Base-by-base conservation (phyloP, 2,888 invertebrate genomes). In the Diaprepes abbreviatus region DNA sequence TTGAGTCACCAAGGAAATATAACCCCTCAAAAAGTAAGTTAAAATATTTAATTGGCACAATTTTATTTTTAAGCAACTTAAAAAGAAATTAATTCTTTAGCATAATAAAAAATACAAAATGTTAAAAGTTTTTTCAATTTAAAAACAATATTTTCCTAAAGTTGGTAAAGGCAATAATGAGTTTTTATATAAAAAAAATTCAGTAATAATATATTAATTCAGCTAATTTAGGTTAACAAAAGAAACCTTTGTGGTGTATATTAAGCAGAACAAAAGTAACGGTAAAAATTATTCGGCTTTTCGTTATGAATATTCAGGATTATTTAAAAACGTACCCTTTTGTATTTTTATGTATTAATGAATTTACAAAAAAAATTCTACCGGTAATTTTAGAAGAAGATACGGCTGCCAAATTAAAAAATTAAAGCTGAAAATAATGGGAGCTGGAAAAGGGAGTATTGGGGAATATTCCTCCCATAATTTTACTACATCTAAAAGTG, bases 201-300 rank as follows among this genome's bases (percentile, higher is more conserved):
- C 19, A 21, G 43, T 21, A 43, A 43, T 43, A 21, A 43, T 19
- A 19, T 43, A 43, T 43, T 43, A 19, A 43, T 43, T 43, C 21
- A 2, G 43, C 21, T 43, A n/a, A 19, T 19, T 43, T 43, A 7
- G 19, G 10, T 9, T 17, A 40, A 17, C 40, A 17, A 17, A 16
- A 17, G 40, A 21, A 21, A 43, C 10, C 43, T 19, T 43, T 43
- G 43, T 21, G 43, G 43, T 21, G 19, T 43, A 21, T 21, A 43
- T 43, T 43, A 21, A n/a, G 21, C 2, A 19, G 21, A n/a, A n/a
- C 7, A 43, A 43, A 17, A 21, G 19, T 21, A 17, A 4, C 3
- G 43, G 43, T 43, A 21, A 9, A 43, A 43, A 17, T 43, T 10
- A 43, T 19, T 21, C 17, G n/a, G 19, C 43, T 43, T 9, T 9